phyloP scores from a whole-genome alignment of 2,797 vertebrate genomes.

The Anguilla anguilla region DNA sequence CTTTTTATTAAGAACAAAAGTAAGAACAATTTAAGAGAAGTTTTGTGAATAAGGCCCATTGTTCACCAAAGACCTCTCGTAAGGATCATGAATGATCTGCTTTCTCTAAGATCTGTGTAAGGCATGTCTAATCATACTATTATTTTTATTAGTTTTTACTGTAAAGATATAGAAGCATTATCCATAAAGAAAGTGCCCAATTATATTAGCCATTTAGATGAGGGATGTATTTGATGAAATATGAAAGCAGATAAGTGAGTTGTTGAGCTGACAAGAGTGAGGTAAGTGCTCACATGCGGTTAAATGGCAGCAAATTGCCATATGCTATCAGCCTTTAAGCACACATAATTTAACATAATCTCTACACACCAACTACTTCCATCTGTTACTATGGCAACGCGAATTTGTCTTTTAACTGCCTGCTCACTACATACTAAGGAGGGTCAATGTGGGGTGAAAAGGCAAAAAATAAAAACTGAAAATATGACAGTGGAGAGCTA shows the following conservation, averaged over 20 bases:
- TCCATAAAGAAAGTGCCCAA: neutral
- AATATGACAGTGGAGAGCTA: neutral
- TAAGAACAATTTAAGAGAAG: too few species aligned
- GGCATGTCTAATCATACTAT: neutral
- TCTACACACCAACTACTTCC: constrained; percentile 12
- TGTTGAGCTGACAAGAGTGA: neutral
- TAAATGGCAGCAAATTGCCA: constrained; percentile 21
- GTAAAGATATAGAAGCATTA: neutral
- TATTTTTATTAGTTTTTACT: neutral
- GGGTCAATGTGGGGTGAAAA: neutral
- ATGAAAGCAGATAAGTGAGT: constrained; percentile 18
- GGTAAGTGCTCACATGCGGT: constrained; percentile 5
- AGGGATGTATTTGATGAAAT: neutral
- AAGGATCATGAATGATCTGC: too few species aligned
- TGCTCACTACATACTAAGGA: neutral
- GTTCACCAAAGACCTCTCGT: too few species aligned
- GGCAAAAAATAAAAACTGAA: neutral
- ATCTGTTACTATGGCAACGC: constrained; percentile 39
- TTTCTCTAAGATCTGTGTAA: neutral
- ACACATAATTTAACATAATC: neutral
- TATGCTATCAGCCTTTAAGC: constrained; percentile 4
- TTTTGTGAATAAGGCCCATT: too few species aligned
- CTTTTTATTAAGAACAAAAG: too few species aligned
- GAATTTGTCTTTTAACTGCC: constrained; percentile 24
- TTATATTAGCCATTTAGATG: neutral